Evolutionary conservation across 2,888 invertebrate genomes (phyloP).

Genomic region (Cyaniris semiargus): DNA sequence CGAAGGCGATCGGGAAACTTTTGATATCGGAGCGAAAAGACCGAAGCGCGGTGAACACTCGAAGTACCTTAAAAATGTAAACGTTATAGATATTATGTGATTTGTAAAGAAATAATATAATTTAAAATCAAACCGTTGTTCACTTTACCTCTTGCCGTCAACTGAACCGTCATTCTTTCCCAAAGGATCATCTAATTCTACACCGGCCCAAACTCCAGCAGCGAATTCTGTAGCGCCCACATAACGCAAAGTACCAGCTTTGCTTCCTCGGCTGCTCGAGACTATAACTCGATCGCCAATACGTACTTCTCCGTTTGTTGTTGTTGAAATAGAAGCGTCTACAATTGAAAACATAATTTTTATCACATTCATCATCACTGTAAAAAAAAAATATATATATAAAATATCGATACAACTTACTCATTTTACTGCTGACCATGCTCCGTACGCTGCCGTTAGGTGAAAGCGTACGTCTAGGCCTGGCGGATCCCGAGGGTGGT

Average conservation of each 20-base stretch:
- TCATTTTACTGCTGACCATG: slow-evolving; percentile 78
- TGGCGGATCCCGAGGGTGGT: slow-evolving; percentile 69
- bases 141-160: slow-evolving; percentile 89
- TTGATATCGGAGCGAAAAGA: slow-evolving; percentile 94
- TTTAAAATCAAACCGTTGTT: neutral
- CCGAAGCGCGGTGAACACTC: slow-evolving; percentile 94
- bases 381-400: neutral
- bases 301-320: slow-evolving; percentile 83
- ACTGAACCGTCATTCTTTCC: slow-evolving; percentile 99
- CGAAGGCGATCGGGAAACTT: slow-evolving; percentile 92
- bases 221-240: slow-evolving; percentile 95
- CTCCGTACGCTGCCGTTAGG: slow-evolving; percentile 77
- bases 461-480: slow-evolving; percentile 67
- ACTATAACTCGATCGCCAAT: slow-evolving; percentile 96
- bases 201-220: slow-evolving; percentile 96
- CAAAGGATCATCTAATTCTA: slow-evolving; percentile 94
- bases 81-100: neutral
- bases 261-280: slow-evolving; percentile 91
- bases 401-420: slow-evolving; percentile 50
- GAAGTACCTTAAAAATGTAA: slow-evolving; percentile 88
- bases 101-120: neutral
- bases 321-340: slow-evolving; percentile 75
- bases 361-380: neutral
- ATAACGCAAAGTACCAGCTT: slow-evolving; percentile 91
- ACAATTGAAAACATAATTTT: slow-evolving; percentile 37